phyloP scores from a whole-genome alignment of 2,797 vertebrate genomes.

The Hipposideros larvatus region DNA sequence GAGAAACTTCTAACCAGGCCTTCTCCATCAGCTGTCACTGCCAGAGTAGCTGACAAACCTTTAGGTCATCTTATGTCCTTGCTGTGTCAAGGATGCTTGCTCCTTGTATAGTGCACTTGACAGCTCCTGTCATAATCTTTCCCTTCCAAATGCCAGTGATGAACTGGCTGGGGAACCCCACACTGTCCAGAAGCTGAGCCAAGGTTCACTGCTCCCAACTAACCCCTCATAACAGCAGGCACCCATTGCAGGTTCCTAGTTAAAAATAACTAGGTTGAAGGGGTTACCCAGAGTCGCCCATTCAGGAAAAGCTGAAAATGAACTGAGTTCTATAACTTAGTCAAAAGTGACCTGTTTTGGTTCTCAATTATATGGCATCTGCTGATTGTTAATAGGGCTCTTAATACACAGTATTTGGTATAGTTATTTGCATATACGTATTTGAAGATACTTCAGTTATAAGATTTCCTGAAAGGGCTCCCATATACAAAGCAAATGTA shows the following conservation, averaged over 20 bases:
- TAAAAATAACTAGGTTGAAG: background rate
- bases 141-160: background rate
- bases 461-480: conserved; percentile 19
- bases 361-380: background rate
- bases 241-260: background rate
- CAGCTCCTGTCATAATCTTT: background rate
- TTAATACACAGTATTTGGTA: background rate
- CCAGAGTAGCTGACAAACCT: conserved; percentile 3
- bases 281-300: background rate
- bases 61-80: background rate
- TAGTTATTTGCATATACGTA: background rate
- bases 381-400: background rate
- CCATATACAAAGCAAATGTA: conserved; percentile 1
- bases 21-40: background rate
- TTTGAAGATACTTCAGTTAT: background rate
- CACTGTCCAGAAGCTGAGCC: background rate
- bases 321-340: conserved; percentile 8
- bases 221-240: background rate
- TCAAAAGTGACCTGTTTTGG: background rate
- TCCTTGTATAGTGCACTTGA: background rate
- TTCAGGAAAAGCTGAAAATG: background rate
- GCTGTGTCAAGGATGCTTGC: background rate
- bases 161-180: background rate
- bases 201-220: background rate
- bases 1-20: background rate